A percentile compares a stretch with the other conserved stretches of the same genome.
phyloP scores from a whole-genome alignment of 1,140 invertebrate genomes.

The Sycobia sp. region DNA sequence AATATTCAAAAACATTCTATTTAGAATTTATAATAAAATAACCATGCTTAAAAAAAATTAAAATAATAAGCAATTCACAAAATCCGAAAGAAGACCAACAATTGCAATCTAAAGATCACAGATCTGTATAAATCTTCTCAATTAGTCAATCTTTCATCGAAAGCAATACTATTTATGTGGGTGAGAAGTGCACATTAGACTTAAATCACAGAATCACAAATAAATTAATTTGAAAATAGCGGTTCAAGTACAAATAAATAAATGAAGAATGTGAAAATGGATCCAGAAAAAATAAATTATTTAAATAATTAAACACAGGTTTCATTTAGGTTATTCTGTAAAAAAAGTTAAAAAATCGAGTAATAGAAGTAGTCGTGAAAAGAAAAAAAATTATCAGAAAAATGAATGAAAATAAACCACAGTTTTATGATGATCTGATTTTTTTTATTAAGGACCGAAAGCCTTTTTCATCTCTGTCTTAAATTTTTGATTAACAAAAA shows the following conservation, averaged over 20 bases:
- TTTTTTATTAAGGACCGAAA: conserved; percentile 52
- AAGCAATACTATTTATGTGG: neutral
- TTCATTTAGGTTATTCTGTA: too few species aligned
- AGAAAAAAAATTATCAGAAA: conserved; percentile 15
- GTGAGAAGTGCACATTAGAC: conserved; percentile 3
- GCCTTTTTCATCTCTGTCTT: conserved; percentile 39
- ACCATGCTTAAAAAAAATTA: conserved; percentile 7
- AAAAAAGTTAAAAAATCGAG: too few species aligned
- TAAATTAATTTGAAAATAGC: neutral
- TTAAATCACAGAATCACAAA: conserved; percentile 1
- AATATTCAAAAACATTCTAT: too few species aligned
- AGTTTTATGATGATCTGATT: conserved; percentile 45
- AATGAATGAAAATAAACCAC: conserved; percentile 22
- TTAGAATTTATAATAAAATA: too few species aligned
- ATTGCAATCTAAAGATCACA: neutral
- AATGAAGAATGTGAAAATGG: neutral
- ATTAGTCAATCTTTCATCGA: neutral
- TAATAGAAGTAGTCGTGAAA: too few species aligned
- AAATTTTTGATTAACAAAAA: conserved; percentile 37
- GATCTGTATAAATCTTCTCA: neutral
- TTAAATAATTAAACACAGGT: too few species aligned
- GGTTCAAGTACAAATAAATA: too few species aligned
- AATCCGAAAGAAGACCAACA: conserved; percentile 2
- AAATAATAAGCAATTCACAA: conserved; percentile 1
- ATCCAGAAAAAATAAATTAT: too few species aligned